These are phyloP conservation scores for Hirudinaria manillensis DNA, from an alignment of 2,888 invertebrate genomes.

Conservation along the genomic window DNA sequence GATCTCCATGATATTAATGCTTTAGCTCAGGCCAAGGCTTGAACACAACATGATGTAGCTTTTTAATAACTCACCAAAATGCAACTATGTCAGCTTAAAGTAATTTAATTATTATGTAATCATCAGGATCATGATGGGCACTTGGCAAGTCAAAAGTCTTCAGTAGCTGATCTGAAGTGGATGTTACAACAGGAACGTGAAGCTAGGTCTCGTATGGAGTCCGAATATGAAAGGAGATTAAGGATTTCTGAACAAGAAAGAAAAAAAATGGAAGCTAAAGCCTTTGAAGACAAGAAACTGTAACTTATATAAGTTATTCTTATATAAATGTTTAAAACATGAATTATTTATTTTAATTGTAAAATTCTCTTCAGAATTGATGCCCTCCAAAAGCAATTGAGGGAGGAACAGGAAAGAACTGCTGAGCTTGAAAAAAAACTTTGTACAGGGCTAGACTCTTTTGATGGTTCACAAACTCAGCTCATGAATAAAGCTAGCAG, in stretches of 20 bases:
- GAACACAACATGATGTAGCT: no score
- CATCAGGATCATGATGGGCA: background rate
- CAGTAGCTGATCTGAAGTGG: slow-evolving; percentile 1
- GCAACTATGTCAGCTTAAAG: no score
- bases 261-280: slow-evolving; percentile 9
- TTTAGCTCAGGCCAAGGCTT: no score
- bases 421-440: slow-evolving; percentile 9
- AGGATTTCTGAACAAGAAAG: slow-evolving; percentile 9
- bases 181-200: slow-evolving; percentile 9
- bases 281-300: slow-evolving; percentile 6
- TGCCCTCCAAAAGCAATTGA: background rate
- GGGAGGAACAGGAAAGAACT: background rate
- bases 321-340: background rate
- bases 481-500: slow-evolving; percentile 3
- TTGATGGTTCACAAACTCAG: background rate
- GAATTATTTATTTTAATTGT: background rate
- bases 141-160: background rate
- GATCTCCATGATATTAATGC: no score
- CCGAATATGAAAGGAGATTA: slow-evolving; percentile 11
- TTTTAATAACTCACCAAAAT: no score
- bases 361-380: background rate
- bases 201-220: background rate
- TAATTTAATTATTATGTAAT: no score
- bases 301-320: background rate
- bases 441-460: background rate